Percentiles rank a stretch among this genome's conserved stretches.
phyloP scores from a whole-genome alignment of 2,888 invertebrate species.

The Meloe dianella region DNA sequence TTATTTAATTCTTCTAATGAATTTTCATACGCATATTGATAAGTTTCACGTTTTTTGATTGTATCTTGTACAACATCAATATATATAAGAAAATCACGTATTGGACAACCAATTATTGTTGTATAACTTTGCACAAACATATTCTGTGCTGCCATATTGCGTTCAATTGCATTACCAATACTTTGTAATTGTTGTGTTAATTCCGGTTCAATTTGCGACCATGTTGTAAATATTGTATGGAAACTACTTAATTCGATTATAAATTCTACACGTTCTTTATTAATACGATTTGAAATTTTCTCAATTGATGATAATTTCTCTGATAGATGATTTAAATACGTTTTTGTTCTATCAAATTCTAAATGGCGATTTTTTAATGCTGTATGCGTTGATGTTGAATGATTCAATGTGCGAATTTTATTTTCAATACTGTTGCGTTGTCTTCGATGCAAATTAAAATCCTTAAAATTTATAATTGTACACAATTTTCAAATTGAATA shows the following conservation, averaged over 20 bases:
- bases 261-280: conserved; percentile 68
- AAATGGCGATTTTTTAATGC: conserved; percentile 65
- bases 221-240: conserved; percentile 67
- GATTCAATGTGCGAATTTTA: conserved; percentile 55
- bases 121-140: conserved; percentile 58
- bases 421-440: conserved; percentile 63
- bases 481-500: too few relatives aligned
- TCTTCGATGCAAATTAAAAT: conserved; percentile 68
- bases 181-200: conserved; percentile 59
- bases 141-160: conserved; percentile 61
- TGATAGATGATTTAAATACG: conserved; percentile 66
- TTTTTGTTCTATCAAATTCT: conserved; percentile 69
- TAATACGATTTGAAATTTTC: conserved; percentile 68
- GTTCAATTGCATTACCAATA: conserved; percentile 61
- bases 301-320: conserved; percentile 70
- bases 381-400: conserved; percentile 51
- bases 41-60: conserved; percentile 66
- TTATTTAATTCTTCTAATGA: conserved; percentile 69
- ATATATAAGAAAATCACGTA: conserved; percentile 70
- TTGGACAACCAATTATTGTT: conserved; percentile 59
- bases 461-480: conserved; percentile 57
- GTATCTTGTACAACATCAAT: conserved; percentile 73
- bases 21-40: conserved; percentile 69
- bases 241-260: conserved; percentile 64
- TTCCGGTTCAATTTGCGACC: conserved; percentile 67